Base-by-base conservation (phyloP, 2,113 vertebrate species). In the Oreotrochilus melanogaster region DNA sequence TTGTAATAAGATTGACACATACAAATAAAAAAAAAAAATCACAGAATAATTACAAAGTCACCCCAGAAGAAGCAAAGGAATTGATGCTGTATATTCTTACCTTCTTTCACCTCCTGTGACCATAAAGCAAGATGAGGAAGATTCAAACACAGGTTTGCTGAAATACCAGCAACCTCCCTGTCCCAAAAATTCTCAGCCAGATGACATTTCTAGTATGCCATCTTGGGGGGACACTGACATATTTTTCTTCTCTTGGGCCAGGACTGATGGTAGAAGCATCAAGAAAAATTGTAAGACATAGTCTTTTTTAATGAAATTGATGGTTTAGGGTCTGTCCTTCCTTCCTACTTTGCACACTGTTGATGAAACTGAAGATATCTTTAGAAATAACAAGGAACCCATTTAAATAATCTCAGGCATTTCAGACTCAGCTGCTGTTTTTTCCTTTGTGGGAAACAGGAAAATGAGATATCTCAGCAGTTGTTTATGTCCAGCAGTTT, bases 401-500 rank as follows among this genome's bases (percentile, higher is more conserved):
- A 25, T 80, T 76, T 65, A 88, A 93, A 88, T 83, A 10, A 71
- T 62, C 30, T 66, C 51, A 22, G 69, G 39, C 79, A 7, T 28
- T 90, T 90, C 47, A 74, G 43, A 28, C 23, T 31, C 95, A 96
- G 95, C 95, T 94, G 94, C 95, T 94, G 83, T 84, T 96, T 96
- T 86, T 95, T 88, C 83, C 79, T 93, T 88, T 96, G 86, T 88
- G 94, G 91, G 88, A 96, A 97, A 95, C 92, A 95, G 92, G 95
- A 95, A 96, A 95, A 95, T 27, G 83, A 95, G 75, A 71, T 92
- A 78, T 91, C 88, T 92, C 86, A 80, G 94, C 95, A 96, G 95
- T 83, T 96, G 91, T 86, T 94, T 58, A 50, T 39, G 51, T 88
- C 92, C 82, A 90, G 92, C 86, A 83, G 83, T 86, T 90, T 47